Conservation (phyloP, 2,888 invertebrate genomes). For the Shargacucullia verbasci region DNA sequence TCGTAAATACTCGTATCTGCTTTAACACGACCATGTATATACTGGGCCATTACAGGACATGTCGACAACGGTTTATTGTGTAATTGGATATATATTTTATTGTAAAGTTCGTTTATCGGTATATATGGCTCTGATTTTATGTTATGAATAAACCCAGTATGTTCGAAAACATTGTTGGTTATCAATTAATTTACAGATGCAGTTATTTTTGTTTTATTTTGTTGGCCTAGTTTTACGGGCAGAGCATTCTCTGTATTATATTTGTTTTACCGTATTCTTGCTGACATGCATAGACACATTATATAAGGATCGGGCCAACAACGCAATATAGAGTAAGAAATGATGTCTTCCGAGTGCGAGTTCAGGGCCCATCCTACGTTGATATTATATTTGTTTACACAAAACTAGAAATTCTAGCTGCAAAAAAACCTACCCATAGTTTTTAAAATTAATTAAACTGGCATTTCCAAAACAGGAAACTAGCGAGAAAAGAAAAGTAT, state of each 20-base stretch:
- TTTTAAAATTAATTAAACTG: too few species aligned
- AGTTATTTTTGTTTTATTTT: slow-evolving; percentile 20
- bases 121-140: slow-evolving; percentile 35
- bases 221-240: slow-evolving; percentile 12
- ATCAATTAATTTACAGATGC: slow-evolving; percentile 36
- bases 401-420: too few species aligned
- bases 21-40: slow-evolving; percentile 78
- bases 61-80: slow-evolving; percentile 73
- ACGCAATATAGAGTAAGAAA: too few species aligned
- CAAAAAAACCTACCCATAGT: too few species aligned
- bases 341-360: too few species aligned
- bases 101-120: slow-evolving; percentile 47
- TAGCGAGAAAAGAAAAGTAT: too few species aligned
- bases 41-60: slow-evolving; percentile 65
- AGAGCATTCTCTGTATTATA: background rate
- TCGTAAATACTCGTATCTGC: slow-evolving; percentile 86
- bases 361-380: too few species aligned
- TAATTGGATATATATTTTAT: slow-evolving; percentile 61
- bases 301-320: too few species aligned
- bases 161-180: slow-evolving; percentile 18
- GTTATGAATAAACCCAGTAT: slow-evolving; percentile 38
- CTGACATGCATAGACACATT: background rate
- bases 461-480: too few species aligned
- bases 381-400: too few species aligned
- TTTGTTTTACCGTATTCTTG: background rate